These are phyloP conservation scores for Noctua janthina DNA, from an alignment of 2,888 invertebrate species.

Conservation along the genomic window DNA sequence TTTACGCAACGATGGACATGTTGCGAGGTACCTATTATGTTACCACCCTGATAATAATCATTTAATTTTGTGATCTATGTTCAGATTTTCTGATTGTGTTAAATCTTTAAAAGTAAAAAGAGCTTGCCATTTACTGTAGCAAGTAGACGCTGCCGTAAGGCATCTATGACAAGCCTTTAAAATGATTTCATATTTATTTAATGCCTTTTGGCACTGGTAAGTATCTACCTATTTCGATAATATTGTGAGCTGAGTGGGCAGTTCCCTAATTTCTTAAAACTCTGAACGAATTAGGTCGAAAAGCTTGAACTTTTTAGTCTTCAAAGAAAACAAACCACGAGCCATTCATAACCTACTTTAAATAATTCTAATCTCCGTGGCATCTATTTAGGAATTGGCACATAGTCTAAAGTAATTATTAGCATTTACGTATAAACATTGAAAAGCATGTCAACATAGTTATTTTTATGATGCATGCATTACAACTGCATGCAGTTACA, in stretches of 20 bases:
- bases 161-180: neutral
- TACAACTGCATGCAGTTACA: neutral
- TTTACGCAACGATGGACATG: constrained; percentile 34
- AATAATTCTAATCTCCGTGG: neutral
- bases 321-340: constrained; percentile 4
- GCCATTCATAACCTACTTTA: neutral
- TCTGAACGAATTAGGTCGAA: neutral
- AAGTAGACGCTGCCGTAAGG: neutral
- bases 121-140: neutral
- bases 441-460: constrained; percentile 2
- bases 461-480: constrained; percentile 9
- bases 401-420: constrained; percentile 19
- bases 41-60: constrained; percentile 19
- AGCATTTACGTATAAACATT: constrained; percentile 17
- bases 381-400: constrained; percentile 41
- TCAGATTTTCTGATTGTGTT: neutral
- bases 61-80: neutral
- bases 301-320: constrained; percentile 2
- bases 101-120: neutral
- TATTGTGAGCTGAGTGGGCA: neutral
- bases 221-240: neutral
- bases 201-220: neutral
- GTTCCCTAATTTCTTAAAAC: neutral
- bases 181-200: constrained; percentile 1
- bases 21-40: constrained; percentile 17